Evolutionary conservation across 2,888 invertebrate species (phyloP), one percentile per base, ranked within the genome.

Genomic region (Platerodrilus igneus): DNA sequence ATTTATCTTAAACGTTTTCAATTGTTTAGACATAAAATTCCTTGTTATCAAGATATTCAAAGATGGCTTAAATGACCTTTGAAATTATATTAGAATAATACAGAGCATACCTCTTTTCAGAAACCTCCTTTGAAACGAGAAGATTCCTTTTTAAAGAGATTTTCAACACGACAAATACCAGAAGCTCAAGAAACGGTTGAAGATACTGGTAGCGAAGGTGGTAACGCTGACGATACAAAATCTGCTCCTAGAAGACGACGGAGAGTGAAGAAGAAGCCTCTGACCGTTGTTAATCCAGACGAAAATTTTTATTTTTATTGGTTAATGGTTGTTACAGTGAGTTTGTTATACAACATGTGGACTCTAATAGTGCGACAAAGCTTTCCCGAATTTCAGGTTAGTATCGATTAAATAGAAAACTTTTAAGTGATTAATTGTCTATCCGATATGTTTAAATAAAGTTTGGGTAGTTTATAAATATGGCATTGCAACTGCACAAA

Each of bases 241-340:
- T 57, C 64, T 22, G 57, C 59, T 8, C 59, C 58, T 6, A 71
- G 81, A 38, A 72, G 83, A 45, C 73, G 84, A 40, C 73, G 84
- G 50, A 75, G 83, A 50, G 76, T 78, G 41, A 77, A 84, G 41
- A 78, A 81, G 48, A 84, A 80, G 44, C 86, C 87, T 2, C 75
- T 82, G 35, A 81, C 83, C 14, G 92, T 95, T 34, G 86, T 95
- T 53, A 93, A 94, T 70, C 94, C 94, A 0, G 93, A 95, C 70
- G 92, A 92, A 61, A 92, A 90, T 69, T 88, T 92, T 70, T 92
- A 92, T 75, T 95, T 93, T 73, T 88, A 92, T 69, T 95, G 95
- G 95, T 71, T 95, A 54, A 84, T 90, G 76, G 69, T 92, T 48
- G 78, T 93, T 55, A 92, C 94, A 29, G 68, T 83, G 50, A 90